Evolutionary conservation across 2,888 invertebrate species (phyloP).

Genomic region (Sminthurides aquaticus): DNA sequence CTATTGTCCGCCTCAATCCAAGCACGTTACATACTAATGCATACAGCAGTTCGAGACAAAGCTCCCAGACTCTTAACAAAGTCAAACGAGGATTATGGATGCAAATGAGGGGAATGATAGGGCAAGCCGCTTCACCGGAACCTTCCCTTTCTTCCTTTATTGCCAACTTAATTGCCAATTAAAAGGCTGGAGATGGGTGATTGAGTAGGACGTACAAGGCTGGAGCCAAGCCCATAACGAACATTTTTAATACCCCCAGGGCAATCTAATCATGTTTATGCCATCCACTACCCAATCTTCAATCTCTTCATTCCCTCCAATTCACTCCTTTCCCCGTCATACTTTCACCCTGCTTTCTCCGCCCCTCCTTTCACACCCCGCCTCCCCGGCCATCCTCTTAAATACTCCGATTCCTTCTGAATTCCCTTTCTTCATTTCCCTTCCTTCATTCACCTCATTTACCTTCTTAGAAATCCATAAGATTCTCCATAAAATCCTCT

Average conservation of each 20-base stretch:
- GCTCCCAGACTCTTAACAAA: too few relatives aligned
- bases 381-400: background rate
- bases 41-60: too few relatives aligned
- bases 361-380: background rate
- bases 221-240: background rate
- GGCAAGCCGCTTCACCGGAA: background rate
- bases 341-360: background rate
- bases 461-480: too few relatives aligned
- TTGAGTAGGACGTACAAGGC: background rate
- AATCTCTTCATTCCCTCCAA: too few relatives aligned
- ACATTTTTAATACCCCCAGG: background rate
- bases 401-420: background rate
- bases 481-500: too few relatives aligned
- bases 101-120: background rate
- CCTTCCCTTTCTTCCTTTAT: conserved; percentile 6
- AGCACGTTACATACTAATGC: background rate
- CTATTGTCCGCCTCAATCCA: background rate
- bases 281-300: too few relatives aligned
- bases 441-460: too few relatives aligned
- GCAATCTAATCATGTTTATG: background rate
- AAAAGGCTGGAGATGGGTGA: background rate
- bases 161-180: conserved; percentile 19
- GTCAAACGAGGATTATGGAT: background rate
- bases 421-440: too few relatives aligned
- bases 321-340: background rate